A percentile compares a stretch with the other conserved stretches of the same genome.
Evolutionary conservation across 2,888 invertebrate genomes (phyloP).

Genomic region (Cerastis rubricosa): DNA sequence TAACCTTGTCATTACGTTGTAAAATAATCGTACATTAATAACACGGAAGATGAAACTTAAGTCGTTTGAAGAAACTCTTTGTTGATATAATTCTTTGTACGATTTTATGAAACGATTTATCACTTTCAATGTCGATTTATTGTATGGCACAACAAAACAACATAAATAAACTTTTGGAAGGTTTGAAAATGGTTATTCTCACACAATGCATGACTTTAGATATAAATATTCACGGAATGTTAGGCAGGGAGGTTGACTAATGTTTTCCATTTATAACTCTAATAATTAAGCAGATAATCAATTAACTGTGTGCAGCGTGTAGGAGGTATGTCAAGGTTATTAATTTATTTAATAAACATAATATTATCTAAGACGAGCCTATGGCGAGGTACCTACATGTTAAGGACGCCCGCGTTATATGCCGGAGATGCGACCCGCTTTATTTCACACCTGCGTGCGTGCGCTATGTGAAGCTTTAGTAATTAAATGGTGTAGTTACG

Average conservation of each 20-base stretch:
- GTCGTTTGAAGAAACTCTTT: conserved; percentile 23
- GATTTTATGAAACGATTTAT: conserved; percentile 35
- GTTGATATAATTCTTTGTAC: conserved; percentile 6
- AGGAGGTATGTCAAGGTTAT: conserved; percentile 63
- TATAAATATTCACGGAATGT: conserved; percentile 47
- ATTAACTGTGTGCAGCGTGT: conserved; percentile 55
- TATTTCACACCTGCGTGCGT: conserved; percentile 42
- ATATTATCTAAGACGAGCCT: conserved; percentile 61
- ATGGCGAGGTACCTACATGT: conserved; percentile 53
- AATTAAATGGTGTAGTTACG: conserved; percentile 43
- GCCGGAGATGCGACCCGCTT: conserved; percentile 61
- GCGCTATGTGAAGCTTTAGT: conserved; percentile 39
- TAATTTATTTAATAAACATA: conserved; percentile 64
- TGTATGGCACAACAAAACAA: conserved; percentile 25
- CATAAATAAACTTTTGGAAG: conserved; percentile 13
- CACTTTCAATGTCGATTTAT: conserved; percentile 47
- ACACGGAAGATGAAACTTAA: conserved; percentile 41
- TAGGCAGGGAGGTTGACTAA: conserved; percentile 43
- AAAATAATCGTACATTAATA: conserved; percentile 28
- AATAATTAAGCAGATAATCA: conserved; percentile 60
- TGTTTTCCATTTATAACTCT: conserved; percentile 48
- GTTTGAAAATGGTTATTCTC: conserved; percentile 30
- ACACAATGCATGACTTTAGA: conserved; percentile 28
- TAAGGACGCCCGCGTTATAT: conserved; percentile 69
- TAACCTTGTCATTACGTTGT: conserved; percentile 48